Percentiles rank a stretch among this genome's conserved stretches.
Conservation (phyloP, 2,888 invertebrate genomes). For the Noctua comes region DNA sequence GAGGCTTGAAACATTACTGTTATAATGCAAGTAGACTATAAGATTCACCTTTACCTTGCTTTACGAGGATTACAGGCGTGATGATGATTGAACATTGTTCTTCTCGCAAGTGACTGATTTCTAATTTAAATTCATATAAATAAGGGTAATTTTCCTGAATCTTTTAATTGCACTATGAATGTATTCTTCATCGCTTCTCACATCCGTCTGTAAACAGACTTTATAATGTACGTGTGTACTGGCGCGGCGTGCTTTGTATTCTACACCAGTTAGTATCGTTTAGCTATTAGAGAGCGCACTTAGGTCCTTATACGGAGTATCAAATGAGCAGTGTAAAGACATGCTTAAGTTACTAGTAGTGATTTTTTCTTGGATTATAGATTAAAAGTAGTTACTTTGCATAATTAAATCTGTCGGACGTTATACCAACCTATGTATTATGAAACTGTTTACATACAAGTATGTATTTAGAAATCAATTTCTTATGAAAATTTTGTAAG, state of each 20-base stretch:
- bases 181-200: constrained; percentile 9
- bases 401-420: not conserved
- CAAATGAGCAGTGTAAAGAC: constrained; percentile 1
- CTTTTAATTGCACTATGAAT: not conserved
- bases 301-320: constrained; percentile 8
- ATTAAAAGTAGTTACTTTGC: not conserved
- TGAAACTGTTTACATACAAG: not conserved
- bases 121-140: not conserved
- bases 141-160: not conserved
- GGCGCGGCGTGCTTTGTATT: constrained; percentile 43
- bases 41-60: no score
- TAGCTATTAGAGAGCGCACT: constrained; percentile 21
- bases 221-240: constrained; percentile 34
- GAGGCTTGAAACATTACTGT: no score
- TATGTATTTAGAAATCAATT: not conserved
- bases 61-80: no score
- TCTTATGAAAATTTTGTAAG: no score
- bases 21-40: no score
- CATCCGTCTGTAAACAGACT: constrained; percentile 21
- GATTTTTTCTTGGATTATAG: not conserved
- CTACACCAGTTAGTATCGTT: constrained; percentile 16
- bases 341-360: not conserved
- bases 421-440: not conserved
- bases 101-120: no score
- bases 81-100: no score